These are phyloP conservation scores for Spheniscus humboldti DNA, from an alignment of 2,797 vertebrate genomes.

Conservation along the genomic window DNA sequence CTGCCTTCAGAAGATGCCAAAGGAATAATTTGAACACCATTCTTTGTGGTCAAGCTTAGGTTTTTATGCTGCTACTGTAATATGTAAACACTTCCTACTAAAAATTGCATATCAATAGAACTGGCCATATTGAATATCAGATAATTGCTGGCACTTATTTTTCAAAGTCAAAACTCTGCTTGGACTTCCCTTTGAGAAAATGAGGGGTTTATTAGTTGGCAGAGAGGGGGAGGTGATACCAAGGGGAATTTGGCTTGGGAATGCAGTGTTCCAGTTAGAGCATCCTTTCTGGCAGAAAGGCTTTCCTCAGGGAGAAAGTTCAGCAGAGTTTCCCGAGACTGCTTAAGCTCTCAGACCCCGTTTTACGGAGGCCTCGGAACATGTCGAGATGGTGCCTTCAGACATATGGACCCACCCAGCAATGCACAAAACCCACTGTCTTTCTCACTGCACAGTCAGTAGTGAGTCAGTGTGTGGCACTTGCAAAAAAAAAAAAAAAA, in stretches of 20 bases:
- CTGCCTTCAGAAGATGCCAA: background rate
- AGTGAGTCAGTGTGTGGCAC: background rate
- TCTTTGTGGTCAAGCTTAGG: background rate
- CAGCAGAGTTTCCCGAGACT: background rate
- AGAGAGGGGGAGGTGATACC: background rate
- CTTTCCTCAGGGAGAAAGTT: background rate
- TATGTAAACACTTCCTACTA: background rate
- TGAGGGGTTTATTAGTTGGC: background rate
- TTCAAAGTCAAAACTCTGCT: constrained; percentile 17
- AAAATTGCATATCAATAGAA: background rate
- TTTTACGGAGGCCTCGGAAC: background rate
- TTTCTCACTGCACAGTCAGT: background rate
- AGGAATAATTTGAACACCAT: background rate
- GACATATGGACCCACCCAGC: background rate
- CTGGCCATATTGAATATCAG: background rate
- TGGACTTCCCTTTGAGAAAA: constrained; percentile 11
- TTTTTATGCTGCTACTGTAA: background rate
- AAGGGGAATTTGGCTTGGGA: constrained; percentile 13
- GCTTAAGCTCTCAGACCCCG: background rate
- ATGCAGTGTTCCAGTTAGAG: background rate
- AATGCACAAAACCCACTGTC: background rate
- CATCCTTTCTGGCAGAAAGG: background rate
- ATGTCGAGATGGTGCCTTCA: background rate
- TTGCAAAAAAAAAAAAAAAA: background rate
- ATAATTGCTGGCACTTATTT: background rate